These are phyloP conservation scores for Simalia tracyae DNA, from an alignment of 2,797 vertebrate species.

Conservation along the genomic window DNA sequence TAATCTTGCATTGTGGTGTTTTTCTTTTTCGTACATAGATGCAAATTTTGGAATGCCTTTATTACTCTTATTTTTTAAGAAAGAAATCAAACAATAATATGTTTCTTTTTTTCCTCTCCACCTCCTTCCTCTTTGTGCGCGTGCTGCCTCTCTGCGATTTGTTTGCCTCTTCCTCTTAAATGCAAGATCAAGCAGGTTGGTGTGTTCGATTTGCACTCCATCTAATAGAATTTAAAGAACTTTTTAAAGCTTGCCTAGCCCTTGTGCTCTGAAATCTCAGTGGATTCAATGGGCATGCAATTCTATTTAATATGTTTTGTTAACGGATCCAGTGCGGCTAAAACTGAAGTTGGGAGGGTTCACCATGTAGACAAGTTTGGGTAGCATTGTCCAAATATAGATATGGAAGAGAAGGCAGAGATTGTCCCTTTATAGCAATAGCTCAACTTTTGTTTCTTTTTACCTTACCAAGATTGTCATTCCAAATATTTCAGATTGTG, in stretches of 20 bases:
- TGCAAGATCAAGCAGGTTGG: slow-evolving; percentile 95
- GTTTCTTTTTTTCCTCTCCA: slow-evolving; percentile 70
- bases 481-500: not conserved
- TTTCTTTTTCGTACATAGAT: slow-evolving; percentile 52
- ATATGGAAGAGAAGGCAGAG: not conserved
- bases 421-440: not conserved
- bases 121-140: slow-evolving; percentile 70
- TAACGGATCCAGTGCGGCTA: not conserved
- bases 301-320: not conserved
- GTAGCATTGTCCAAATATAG: not conserved
- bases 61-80: slow-evolving; percentile 51
- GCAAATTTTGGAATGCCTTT: slow-evolving; percentile 52
- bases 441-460: not conserved
- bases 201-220: slow-evolving; percentile 74
- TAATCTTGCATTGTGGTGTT: slow-evolving; percentile 32
- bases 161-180: slow-evolving; percentile 81
- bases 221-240: slow-evolving; percentile 49
- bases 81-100: slow-evolving; percentile 76
- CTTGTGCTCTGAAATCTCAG: not conserved
- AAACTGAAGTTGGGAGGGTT: not conserved
- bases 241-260: slow-evolving; percentile 40
- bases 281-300: not conserved
- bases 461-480: not conserved
- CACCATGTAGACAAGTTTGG: not conserved
- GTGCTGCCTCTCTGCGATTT: slow-evolving; percentile 81